Percentiles rank a stretch among this genome's conserved stretches.
These are phyloP conservation scores for Delphinus delphis DNA, from an alignment of 2,113 vertebrate species.

Conservation along the genomic window DNA sequence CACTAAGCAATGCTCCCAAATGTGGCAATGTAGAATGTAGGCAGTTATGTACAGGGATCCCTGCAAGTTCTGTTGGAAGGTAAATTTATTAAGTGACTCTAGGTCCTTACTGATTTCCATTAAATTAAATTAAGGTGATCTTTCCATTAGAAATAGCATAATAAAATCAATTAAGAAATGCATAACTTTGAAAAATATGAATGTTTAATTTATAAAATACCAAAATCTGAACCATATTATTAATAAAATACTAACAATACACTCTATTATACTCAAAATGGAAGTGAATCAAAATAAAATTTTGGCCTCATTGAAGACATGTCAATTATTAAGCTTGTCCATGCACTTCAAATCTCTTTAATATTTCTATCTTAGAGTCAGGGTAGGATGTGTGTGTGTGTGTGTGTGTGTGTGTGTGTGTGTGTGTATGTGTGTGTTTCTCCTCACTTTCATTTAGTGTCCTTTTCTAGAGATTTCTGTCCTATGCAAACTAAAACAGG, in stretches of 20 bases:
- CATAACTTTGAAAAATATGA: not conserved
- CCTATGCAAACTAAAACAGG: not conserved
- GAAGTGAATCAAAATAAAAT: slow-evolving; percentile 24
- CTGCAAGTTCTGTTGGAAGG: not conserved
- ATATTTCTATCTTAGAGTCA: not conserved
- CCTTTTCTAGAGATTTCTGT: not conserved
- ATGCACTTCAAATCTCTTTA: not conserved
- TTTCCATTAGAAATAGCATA: not conserved
- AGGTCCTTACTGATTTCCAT: slow-evolving; percentile 35
- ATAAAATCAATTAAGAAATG: not conserved
- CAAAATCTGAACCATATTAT: not conserved
- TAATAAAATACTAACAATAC: not conserved
- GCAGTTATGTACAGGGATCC: not conserved
- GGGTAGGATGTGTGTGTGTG: not conserved
- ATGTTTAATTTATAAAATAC: not conserved
- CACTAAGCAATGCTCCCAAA: not conserved
- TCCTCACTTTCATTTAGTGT: not conserved
- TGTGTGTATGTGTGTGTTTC: not conserved
- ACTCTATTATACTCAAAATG: slow-evolving; percentile 18
- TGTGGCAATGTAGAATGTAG: not conserved
- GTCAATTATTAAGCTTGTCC: not conserved
- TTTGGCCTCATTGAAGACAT: not conserved
- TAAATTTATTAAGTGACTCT: not conserved
- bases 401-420: not conserved
- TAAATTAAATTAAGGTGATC: slow-evolving; percentile 35